phyloP scores from a whole-genome alignment of 2,888 invertebrate genomes.

The Drosophila mayaguana region DNA sequence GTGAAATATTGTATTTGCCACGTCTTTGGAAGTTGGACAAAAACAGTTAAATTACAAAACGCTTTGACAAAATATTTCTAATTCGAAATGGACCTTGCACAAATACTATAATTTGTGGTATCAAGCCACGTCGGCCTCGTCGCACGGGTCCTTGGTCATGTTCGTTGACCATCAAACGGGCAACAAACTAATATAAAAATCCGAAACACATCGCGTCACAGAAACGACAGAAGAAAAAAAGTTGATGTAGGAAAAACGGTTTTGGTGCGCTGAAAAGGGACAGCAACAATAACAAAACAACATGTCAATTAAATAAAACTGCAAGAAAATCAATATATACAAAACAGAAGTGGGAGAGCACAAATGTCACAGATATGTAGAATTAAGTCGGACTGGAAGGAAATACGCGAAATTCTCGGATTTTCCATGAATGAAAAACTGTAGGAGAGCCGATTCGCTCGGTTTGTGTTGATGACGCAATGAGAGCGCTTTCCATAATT shows the following conservation, averaged over 20 bases:
- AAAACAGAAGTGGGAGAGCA: not conserved
- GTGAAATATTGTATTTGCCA: not conserved
- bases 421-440: conserved; percentile 64
- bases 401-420: conserved; percentile 57
- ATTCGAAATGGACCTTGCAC: conserved; percentile 61
- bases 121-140: conserved; percentile 34
- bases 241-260: not conserved
- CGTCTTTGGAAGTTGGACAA: not conserved
- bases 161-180: conserved; percentile 78
- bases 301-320: conserved; percentile 80
- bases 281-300: conserved; percentile 78
- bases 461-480: conserved; percentile 56
- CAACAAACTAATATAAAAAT: conserved; percentile 48
- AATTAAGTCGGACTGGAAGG: conserved; percentile 27
- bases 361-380: conserved; percentile 41
- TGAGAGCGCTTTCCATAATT: conserved; percentile 51
- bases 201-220: conserved; percentile 40
- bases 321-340: conserved; percentile 76
- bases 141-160: conserved; percentile 74
- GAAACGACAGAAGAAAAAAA: conserved; percentile 3
- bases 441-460: not conserved
- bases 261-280: conserved; percentile 48
- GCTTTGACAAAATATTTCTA: conserved; percentile 32
- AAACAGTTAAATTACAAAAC: conserved; percentile 38
- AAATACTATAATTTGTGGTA: conserved; percentile 53